These are phyloP conservation scores for Lepisosteus oculatus DNA, from an alignment of 2,113 vertebrate genomes.

Conservation along the genomic window DNA sequence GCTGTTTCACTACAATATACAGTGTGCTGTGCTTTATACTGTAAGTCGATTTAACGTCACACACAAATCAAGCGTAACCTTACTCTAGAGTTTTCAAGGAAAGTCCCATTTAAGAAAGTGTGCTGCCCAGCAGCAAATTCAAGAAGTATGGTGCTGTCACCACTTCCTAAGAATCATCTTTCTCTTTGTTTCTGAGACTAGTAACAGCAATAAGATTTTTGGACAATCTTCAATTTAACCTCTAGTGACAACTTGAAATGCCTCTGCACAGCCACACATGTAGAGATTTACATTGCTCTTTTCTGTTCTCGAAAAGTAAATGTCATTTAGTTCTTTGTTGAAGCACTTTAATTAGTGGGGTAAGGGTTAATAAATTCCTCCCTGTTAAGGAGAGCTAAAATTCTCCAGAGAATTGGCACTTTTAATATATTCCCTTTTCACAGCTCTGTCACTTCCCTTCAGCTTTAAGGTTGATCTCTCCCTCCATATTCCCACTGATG, in stretches of 20 bases:
- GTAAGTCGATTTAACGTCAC: too few relatives aligned
- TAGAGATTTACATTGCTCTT: slow-evolving; percentile 24
- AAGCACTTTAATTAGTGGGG: slow-evolving; percentile 55
- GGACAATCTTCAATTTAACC: slow-evolving; percentile 24
- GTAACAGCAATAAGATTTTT: too few relatives aligned
- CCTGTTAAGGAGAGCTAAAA: slow-evolving; percentile 33
- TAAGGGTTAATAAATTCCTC: slow-evolving; percentile 56
- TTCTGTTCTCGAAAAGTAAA: slow-evolving; percentile 48
- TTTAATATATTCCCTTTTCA: slow-evolving; percentile 46
- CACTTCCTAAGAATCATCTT: too few relatives aligned
- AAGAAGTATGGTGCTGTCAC: too few relatives aligned
- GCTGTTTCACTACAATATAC: too few relatives aligned
- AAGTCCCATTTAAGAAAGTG: too few relatives aligned
- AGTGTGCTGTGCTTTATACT: too few relatives aligned
- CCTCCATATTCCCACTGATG: slow-evolving; percentile 70
- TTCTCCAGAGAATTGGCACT: slow-evolving; percentile 23
- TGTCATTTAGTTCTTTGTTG: slow-evolving; percentile 45
- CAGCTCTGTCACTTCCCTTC: slow-evolving; percentile 35
- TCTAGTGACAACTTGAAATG: slow-evolving; percentile 26
- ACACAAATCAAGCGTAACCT: too few relatives aligned
- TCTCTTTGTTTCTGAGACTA: too few relatives aligned
- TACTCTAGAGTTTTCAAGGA: too few relatives aligned
- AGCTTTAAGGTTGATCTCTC: slow-evolving; percentile 14
- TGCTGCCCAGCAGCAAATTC: too few relatives aligned
- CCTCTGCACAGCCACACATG: slow-evolving; percentile 27